A percentile compares a stretch with the other conserved stretches of the same genome.
Evolutionary conservation across 2,888 invertebrate species (phyloP).

Genomic region (Amphiduros pacificus): DNA sequence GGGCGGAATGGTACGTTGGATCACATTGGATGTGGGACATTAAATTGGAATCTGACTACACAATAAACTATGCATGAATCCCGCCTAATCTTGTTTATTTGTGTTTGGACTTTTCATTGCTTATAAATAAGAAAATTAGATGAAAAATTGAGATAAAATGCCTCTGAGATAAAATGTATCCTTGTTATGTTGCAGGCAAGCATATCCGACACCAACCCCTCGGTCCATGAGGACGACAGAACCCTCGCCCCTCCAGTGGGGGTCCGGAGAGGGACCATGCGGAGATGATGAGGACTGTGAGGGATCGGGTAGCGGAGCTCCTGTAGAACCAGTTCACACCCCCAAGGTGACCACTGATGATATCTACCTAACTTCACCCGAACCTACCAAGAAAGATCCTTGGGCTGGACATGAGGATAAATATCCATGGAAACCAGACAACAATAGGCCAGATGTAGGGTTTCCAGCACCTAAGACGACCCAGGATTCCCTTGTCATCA

Average conservation of each 20-base stretch:
- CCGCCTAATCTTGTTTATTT: too few relatives aligned
- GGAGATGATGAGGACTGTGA: constrained; percentile 75
- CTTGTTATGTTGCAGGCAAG: constrained; percentile 2
- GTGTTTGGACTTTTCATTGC: too few relatives aligned
- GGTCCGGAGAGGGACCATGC: constrained; percentile 62
- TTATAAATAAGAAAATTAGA: too few relatives aligned
- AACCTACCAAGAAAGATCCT: neutral
- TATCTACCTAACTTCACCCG: constrained; percentile 4
- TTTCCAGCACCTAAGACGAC: constrained; percentile 4
- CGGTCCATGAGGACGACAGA: constrained; percentile 7
- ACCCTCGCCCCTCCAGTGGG: constrained; percentile 11
- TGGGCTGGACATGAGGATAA: neutral
- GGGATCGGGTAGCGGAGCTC: constrained; percentile 76
- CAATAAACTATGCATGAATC: too few relatives aligned
- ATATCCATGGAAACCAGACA: neutral
- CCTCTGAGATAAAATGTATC: neutral
- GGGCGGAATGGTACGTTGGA: too few relatives aligned
- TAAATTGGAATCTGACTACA: too few relatives aligned
- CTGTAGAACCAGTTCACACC: constrained; percentile 57
- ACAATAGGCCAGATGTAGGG: neutral
- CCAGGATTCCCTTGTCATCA: constrained; percentile 10
- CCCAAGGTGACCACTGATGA: constrained; percentile 15
- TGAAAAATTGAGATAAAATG: too few relatives aligned
- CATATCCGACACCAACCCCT: constrained; percentile 13
- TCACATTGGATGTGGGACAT: too few relatives aligned